These are phyloP conservation scores for Nematostella vectensis DNA, from an alignment of 92 coral and sea anemone genomes.

Conservation along the genomic window DNA sequence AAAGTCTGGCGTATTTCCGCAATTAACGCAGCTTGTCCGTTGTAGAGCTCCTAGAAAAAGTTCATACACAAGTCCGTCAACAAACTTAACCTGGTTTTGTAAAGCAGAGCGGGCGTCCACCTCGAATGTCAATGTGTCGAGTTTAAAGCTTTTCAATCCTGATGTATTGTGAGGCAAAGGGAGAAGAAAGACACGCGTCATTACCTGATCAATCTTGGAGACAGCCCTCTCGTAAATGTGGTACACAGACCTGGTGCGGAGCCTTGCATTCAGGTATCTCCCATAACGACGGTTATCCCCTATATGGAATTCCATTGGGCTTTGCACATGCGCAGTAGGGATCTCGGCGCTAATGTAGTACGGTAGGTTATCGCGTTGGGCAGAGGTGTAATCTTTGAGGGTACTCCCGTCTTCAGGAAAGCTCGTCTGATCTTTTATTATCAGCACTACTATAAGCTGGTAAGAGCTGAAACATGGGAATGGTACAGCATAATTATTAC, in stretches of 20 bases:
- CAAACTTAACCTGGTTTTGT: no score
- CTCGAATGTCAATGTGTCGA: no score
- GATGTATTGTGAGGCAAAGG: no score
- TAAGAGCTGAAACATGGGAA: not conserved
- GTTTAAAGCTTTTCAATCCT: no score
- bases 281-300: not conserved
- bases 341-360: not conserved
- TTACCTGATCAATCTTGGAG: not conserved
- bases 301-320: not conserved
- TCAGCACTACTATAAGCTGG: not conserved
- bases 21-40: no score
- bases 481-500: no score
- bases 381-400: not conserved
- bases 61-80: no score
- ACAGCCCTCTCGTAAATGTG: not conserved
- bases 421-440: not conserved
- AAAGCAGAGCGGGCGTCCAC: no score
- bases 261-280: not conserved
- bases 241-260: not conserved
- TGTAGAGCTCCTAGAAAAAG: no score
- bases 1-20: no score
- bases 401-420: not conserved
- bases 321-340: not conserved
- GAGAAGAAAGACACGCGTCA: no score
- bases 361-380: not conserved